Conservation (phyloP, 2,797 vertebrate genomes). For the Anabacerthia variegaticeps region DNA sequence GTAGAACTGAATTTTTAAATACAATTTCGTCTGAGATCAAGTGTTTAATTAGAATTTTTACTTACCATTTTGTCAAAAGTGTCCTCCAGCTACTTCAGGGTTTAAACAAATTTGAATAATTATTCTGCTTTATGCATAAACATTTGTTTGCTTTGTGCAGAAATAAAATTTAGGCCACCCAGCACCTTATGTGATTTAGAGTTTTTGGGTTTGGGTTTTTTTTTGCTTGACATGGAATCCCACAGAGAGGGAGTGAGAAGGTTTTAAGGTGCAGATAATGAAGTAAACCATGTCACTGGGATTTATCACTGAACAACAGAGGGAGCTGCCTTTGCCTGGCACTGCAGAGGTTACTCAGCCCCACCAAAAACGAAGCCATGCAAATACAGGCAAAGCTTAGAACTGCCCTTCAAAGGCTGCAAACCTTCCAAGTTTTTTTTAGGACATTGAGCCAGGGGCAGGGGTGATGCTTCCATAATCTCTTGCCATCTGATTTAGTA, state of each 20-base stretch:
- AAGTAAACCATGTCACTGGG: neutral
- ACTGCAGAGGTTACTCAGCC: neutral
- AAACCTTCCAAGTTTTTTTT: neutral
- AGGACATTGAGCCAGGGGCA: neutral
- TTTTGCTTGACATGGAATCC: neutral
- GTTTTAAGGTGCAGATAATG: neutral
- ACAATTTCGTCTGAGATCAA: neutral
- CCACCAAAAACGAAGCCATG: neutral
- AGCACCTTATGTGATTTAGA: neutral
- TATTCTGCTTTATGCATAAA: neutral
- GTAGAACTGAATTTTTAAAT: neutral
- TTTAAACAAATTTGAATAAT: neutral
- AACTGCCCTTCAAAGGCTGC: neutral
- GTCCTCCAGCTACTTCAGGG: neutral
- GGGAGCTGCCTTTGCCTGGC: neutral
- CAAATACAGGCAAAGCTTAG: neutral
- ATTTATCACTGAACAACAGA: neutral
- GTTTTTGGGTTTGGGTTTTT: fast-evolving
- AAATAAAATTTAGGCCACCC: neutral
- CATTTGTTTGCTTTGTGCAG: neutral
- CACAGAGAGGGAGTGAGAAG: neutral
- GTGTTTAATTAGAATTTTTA: neutral
- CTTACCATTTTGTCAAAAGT: neutral
- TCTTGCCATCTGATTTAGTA: neutral
- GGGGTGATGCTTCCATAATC: neutral